Evolutionary conservation across 2,797 vertebrate genomes (phyloP).

Genomic region (Podarcis siculus): DNA sequence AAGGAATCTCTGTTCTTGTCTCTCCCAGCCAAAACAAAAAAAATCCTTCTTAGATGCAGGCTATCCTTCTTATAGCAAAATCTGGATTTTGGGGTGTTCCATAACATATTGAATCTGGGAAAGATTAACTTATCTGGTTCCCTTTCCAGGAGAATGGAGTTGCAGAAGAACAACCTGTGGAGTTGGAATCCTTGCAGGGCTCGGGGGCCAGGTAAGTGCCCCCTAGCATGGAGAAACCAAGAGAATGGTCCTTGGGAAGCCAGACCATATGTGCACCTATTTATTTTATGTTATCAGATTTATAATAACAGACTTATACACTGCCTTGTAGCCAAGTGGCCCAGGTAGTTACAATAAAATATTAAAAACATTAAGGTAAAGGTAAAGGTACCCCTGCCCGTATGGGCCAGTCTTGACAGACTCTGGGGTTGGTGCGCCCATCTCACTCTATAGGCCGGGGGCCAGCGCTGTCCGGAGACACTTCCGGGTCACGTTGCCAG

Average conservation of each 20-base stretch:
- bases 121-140: not conserved
- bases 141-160: slow-evolving; percentile 3
- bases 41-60: no score
- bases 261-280: not conserved
- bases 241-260: not conserved
- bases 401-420: no score
- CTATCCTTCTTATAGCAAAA: no score
- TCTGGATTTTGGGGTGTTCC: no score
- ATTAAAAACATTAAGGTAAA: not conserved
- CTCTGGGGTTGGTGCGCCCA: no score
- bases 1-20: no score
- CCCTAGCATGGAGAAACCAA: not conserved
- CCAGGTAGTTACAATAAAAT: not conserved
- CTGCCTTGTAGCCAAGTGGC: not conserved
- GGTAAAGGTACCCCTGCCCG: no score
- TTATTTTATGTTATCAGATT: not conserved
- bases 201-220: slow-evolving; percentile 15
- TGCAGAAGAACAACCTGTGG: not conserved
- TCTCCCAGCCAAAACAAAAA: no score
- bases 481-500: no score
- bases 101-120: not conserved
- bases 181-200: slow-evolving; percentile 11
- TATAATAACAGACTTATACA: not conserved
- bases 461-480: no score
- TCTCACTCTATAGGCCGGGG: no score